Conservation (phyloP, 2,113 vertebrate species). For the Setophaga coronata region DNA sequence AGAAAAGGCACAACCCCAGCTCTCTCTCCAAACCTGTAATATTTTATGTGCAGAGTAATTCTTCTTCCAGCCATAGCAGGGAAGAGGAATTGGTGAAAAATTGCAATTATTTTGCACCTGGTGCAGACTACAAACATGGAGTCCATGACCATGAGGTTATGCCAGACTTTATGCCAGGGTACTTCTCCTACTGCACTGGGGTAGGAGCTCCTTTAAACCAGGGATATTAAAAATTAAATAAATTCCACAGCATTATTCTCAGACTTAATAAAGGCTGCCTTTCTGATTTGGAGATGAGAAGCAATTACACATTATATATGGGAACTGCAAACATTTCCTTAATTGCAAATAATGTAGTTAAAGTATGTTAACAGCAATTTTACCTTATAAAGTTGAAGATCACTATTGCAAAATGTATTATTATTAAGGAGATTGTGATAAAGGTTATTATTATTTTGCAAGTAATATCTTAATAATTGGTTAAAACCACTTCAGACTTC, state of each 20-base stretch:
- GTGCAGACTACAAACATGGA: not conserved
- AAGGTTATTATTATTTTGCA: constrained; percentile 1
- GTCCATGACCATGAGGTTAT: not conserved
- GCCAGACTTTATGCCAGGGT: not conserved
- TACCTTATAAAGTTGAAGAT: not conserved
- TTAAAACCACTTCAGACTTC: not conserved
- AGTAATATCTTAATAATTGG: not conserved
- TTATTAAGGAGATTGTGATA: not conserved
- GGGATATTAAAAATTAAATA: not conserved
- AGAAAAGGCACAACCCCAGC: accelerated
- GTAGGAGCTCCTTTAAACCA: not conserved
- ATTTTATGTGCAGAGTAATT: not conserved
- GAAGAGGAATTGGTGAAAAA: not conserved
- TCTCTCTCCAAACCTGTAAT: not conserved
- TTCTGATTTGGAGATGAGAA: not conserved
- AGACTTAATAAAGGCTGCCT: not conserved
- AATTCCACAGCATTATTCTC: not conserved
- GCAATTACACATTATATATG: not conserved
- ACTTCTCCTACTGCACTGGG: not conserved
- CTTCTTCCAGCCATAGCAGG: not conserved
- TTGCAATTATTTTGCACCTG: not conserved
- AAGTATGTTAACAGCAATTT: not conserved
- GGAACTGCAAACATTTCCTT: not conserved
- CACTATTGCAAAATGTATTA: not conserved
- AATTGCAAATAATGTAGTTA: not conserved